Evolutionary conservation across 2,113 vertebrate species (phyloP).

Genomic region (Platysteira castanea): DNA sequence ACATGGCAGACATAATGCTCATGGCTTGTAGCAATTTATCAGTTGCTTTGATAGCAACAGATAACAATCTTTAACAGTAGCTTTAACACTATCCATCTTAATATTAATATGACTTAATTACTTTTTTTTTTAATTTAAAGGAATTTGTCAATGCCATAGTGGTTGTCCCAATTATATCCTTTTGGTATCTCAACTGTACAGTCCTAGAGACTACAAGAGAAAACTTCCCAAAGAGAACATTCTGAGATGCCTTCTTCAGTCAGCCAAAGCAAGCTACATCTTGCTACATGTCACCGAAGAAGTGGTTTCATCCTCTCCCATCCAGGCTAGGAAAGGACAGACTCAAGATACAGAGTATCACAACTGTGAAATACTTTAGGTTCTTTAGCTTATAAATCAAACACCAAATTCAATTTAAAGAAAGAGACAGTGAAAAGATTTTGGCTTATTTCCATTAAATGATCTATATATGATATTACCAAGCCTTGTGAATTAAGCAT

Average conservation of each 20-base stretch:
- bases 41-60: not conserved
- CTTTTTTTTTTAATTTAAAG: not conserved
- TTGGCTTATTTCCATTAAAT: not conserved
- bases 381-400: slow-evolving; percentile 11
- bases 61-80: not conserved
- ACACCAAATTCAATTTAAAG: not conserved
- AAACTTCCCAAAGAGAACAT: not conserved
- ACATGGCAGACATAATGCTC: not conserved
- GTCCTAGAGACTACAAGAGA: not conserved
- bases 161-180: not conserved
- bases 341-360: not conserved
- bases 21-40: not conserved
- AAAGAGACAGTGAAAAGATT: not conserved
- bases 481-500: slow-evolving; percentile 1
- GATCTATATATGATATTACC: not conserved
- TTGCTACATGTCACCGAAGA: not conserved
- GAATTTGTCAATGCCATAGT: not conserved
- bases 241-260: not conserved
- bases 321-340: not conserved
- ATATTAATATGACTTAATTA: not conserved
- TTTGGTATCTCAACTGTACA: not conserved
- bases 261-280: not conserved
- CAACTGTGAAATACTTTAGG: not conserved
- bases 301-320: not conserved
- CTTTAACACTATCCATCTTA: not conserved